These are phyloP conservation scores for Rhineura floridana DNA, from an alignment of 2,113 vertebrate genomes.

Conservation along the genomic window DNA sequence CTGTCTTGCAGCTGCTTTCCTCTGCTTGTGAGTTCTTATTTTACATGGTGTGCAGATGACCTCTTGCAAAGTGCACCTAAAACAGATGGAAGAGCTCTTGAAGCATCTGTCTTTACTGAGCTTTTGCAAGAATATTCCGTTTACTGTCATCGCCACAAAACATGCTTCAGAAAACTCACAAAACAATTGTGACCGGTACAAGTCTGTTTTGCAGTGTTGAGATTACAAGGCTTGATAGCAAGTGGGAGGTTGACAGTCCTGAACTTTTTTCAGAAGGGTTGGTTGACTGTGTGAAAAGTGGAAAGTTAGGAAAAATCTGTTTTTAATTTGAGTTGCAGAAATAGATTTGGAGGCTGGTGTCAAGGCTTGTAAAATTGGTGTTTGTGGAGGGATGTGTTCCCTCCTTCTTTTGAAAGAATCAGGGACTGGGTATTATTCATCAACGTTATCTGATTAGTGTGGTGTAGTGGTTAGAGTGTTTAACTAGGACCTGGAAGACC, in stretches of 20 bases:
- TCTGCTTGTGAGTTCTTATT: no score
- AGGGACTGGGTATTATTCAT: no score
- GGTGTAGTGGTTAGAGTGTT: no score
- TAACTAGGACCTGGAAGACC: no score
- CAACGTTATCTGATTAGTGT: no score
- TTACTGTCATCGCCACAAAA: not conserved
- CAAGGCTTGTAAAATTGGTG: no score
- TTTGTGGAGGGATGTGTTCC: no score
- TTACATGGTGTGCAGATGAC: not conserved
- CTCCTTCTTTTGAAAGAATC: no score
- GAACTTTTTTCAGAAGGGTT: not conserved
- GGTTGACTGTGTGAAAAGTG: not conserved
- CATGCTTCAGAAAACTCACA: not conserved
- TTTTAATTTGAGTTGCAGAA: not conserved
- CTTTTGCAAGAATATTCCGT: not conserved
- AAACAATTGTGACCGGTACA: not conserved
- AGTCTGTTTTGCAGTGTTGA: not conserved
- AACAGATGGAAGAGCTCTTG: not conserved
- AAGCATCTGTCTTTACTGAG: not conserved
- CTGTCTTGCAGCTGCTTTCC: not conserved
- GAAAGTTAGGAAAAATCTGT: not conserved
- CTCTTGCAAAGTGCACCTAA: not conserved
- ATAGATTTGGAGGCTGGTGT: no score
- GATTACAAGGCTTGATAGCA: not conserved
- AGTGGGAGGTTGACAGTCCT: no score